Percentiles rank a stretch among this genome's conserved stretches.
Evolutionary conservation across 2,113 vertebrate genomes (phyloP).

Genomic region (Etia nguti): DNA sequence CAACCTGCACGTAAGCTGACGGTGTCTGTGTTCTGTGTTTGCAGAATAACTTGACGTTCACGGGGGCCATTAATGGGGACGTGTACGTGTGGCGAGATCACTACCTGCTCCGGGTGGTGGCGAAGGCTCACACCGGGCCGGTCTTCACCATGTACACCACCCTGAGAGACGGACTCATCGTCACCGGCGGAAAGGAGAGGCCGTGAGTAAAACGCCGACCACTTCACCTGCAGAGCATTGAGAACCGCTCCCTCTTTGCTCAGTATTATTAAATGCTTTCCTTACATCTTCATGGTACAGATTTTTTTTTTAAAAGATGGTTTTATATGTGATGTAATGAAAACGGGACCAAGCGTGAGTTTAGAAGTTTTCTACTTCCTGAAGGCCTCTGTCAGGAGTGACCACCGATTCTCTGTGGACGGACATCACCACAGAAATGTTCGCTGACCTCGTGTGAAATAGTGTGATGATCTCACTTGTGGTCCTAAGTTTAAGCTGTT

Average conservation of each 20-base stretch:
- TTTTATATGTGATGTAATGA: not conserved
- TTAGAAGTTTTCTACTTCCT: not conserved
- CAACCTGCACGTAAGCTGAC: not conserved
- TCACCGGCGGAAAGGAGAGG: slow-evolving; percentile 92
- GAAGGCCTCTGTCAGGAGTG: not conserved
- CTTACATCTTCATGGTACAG: not conserved
- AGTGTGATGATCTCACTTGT: not conserved
- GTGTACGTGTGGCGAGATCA: slow-evolving; percentile 96
- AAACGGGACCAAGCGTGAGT: not conserved
- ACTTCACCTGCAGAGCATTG: not conserved
- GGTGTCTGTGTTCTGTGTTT: not conserved
- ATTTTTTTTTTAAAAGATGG: not conserved
- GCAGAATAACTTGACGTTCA: slow-evolving; percentile 93
- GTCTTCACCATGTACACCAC: slow-evolving; percentile 98
- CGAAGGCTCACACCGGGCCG: slow-evolving; percentile 91
- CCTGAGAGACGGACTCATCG: slow-evolving; percentile 91
- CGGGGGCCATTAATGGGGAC: slow-evolving; percentile 92
- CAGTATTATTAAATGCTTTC: too few relatives aligned
- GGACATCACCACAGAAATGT: rapidly evolving
- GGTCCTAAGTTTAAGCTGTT: not conserved
- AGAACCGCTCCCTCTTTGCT: too few relatives aligned
- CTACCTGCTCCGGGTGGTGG: slow-evolving; percentile 88
- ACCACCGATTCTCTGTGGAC: not conserved
- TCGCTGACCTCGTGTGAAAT: not conserved
- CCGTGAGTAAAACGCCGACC: slow-evolving; percentile 77